Percentiles rank a stretch among this genome's conserved stretches.
These are phyloP conservation scores for Muscidifurax raptorellus DNA, from an alignment of 1,140 invertebrate genomes.

Conservation along the genomic window DNA sequence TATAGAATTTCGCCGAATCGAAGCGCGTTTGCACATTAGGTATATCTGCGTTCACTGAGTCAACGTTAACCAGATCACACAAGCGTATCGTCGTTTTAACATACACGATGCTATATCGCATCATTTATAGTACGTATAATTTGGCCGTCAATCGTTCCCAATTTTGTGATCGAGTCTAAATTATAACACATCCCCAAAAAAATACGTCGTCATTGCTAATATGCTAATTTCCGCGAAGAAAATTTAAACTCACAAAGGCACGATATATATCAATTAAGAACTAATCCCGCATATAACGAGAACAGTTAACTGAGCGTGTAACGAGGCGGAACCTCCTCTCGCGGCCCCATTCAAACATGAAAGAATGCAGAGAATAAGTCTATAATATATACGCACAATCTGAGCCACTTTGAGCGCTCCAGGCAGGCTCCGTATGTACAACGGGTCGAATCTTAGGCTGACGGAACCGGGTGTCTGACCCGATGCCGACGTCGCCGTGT, in stretches of 20 bases:
- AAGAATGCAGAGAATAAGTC: neutral
- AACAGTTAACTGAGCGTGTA: neutral
- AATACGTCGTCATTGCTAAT: too few species aligned
- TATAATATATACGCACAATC: conserved; percentile 81
- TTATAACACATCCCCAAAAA: too few species aligned
- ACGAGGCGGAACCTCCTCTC: neutral
- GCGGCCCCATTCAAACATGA: neutral
- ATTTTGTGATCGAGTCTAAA: neutral
- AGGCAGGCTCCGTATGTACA: conserved; percentile 82
- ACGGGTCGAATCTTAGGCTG: conserved; percentile 83
- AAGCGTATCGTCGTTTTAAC: neutral
- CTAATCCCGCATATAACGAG: neutral
- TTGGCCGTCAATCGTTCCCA: neutral
- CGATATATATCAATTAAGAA: neutral
- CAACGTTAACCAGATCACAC: conserved; percentile 39
- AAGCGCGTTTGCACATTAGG: conserved; percentile 52
- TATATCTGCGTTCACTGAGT: conserved; percentile 56
- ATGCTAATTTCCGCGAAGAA: too few species aligned
- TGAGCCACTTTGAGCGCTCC: conserved; percentile 87
- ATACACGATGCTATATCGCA: neutral
- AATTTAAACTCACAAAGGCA: too few species aligned
- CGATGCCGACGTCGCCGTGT: conserved; percentile 79
- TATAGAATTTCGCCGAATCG: neutral
- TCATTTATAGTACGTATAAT: neutral
- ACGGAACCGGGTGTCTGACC: conserved; percentile 82